Conservation (phyloP, 1,140 invertebrate species). For the Cherax destructor region DNA sequence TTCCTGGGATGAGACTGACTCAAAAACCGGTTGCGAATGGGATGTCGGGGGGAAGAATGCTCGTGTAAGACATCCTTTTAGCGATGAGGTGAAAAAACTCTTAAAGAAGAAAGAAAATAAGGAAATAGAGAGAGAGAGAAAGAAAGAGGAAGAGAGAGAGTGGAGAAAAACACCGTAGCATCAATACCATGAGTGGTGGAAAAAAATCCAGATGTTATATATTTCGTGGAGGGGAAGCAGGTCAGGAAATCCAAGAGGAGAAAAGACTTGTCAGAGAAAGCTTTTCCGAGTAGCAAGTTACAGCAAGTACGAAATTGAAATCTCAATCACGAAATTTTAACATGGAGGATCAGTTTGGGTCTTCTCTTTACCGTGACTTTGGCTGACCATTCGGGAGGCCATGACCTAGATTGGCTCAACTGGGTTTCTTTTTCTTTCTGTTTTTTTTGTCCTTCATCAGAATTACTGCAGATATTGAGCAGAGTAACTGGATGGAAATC, state of each 20-base stretch:
- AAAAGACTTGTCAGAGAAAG: background rate
- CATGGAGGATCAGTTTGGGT: background rate
- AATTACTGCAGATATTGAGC: no score
- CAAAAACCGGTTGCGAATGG: background rate
- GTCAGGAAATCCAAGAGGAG: background rate
- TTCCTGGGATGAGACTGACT: background rate
- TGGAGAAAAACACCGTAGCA: background rate
- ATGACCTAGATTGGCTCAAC: background rate
- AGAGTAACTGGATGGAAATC: background rate
- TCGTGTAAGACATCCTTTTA: background rate
- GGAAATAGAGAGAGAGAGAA: background rate
- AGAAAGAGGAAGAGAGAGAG: background rate
- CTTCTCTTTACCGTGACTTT: background rate
- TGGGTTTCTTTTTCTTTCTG: background rate
- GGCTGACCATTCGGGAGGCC: background rate
- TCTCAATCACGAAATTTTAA: background rate
- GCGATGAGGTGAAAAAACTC: background rate
- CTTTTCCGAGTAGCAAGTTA: background rate
- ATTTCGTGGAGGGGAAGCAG: background rate
- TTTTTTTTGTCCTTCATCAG: background rate
- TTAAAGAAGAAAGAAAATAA: background rate
- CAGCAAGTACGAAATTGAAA: background rate
- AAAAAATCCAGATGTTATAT: background rate
- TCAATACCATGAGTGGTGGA: background rate
- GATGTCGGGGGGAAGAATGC: background rate